Evolutionary conservation across 2,797 vertebrate genomes (phyloP).

Genomic region (Centropyge bicolor): DNA sequence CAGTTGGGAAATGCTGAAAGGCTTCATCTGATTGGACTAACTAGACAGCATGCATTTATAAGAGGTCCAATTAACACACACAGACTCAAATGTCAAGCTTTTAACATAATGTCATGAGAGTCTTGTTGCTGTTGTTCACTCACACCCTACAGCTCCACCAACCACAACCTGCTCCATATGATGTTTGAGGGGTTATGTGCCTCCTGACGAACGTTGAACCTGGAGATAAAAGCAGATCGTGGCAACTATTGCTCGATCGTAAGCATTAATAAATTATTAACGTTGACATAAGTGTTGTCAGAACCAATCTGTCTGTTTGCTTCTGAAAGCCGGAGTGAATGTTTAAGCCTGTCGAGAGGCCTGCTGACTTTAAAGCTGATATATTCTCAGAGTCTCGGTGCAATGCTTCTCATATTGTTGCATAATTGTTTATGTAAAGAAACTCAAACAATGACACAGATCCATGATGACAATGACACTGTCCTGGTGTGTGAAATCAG

Average conservation of each 20-base stretch:
- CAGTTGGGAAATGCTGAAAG: slow-evolving; percentile 22
- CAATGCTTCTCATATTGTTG: slow-evolving; percentile 13
- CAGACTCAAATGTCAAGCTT: slow-evolving; percentile 14
- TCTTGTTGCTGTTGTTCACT: neutral
- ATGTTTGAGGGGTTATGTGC: slow-evolving; percentile 12
- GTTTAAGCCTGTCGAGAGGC: neutral
- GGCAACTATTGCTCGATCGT: neutral
- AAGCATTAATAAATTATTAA: slow-evolving; percentile 13
- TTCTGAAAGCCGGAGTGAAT: slow-evolving; percentile 7
- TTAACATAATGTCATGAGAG: slow-evolving; percentile 4
- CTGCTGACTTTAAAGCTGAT: slow-evolving; percentile 11
- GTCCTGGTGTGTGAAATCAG: neutral
- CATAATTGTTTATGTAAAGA: slow-evolving; percentile 21
- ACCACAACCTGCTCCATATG: slow-evolving; percentile 16
- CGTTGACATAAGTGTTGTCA: slow-evolving; percentile 1
- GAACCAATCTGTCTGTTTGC: slow-evolving; percentile 18
- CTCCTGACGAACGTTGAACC: neutral
- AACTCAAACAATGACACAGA: slow-evolving; percentile 5
- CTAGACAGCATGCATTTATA: slow-evolving; percentile 10
- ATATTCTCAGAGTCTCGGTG: slow-evolving; percentile 8
- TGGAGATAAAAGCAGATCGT: slow-evolving; percentile 6
- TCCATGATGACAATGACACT: too few relatives aligned
- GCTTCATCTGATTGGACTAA: slow-evolving; percentile 29
- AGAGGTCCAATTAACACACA: slow-evolving; percentile 22
- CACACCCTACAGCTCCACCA: neutral